phyloP scores from a whole-genome alignment of 2,888 invertebrate genomes.

The Omphaloscelis lunosa region DNA sequence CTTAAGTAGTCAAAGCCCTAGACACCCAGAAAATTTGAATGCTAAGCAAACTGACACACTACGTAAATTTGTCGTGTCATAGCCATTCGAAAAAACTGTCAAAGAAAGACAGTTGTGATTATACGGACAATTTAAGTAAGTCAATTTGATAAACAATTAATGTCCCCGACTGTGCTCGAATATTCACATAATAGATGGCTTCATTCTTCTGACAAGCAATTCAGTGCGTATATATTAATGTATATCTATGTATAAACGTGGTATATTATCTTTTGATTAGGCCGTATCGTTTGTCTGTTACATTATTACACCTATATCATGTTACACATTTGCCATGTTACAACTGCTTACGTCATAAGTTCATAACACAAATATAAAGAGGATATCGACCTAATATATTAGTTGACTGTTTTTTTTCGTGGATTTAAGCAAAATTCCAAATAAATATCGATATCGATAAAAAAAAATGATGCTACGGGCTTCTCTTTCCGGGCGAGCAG shows the following conservation, averaged over 20 bases:
- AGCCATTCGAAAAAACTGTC: background rate
- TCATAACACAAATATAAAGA: slow-evolving; percentile 49
- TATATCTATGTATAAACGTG: slow-evolving; percentile 5
- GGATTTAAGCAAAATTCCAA: too few species aligned
- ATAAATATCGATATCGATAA: too few species aligned
- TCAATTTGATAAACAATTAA: background rate
- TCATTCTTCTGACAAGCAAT: slow-evolving; percentile 10
- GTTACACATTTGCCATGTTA: slow-evolving; percentile 65
- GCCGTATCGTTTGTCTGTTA: slow-evolving; percentile 54
- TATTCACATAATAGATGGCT: slow-evolving; percentile 12
- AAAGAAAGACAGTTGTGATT: background rate
- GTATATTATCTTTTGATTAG: slow-evolving; percentile 59
- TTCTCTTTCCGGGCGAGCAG: too few species aligned
- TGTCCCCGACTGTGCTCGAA: background rate
- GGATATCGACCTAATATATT: slow-evolving; percentile 49
- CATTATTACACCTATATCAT: slow-evolving; percentile 58
- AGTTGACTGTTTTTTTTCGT: too few species aligned
- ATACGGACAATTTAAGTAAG: background rate
- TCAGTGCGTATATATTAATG: slow-evolving; percentile 9
- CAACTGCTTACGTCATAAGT: slow-evolving; percentile 67
- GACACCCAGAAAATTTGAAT: too few species aligned
- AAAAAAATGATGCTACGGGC: too few species aligned
- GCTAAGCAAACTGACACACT: background rate
- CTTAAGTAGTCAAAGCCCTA: background rate
- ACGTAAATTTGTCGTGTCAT: background rate